Base-by-base conservation (phyloP, 2,113 vertebrate genomes). In the Nycticebus coucang region DNA sequence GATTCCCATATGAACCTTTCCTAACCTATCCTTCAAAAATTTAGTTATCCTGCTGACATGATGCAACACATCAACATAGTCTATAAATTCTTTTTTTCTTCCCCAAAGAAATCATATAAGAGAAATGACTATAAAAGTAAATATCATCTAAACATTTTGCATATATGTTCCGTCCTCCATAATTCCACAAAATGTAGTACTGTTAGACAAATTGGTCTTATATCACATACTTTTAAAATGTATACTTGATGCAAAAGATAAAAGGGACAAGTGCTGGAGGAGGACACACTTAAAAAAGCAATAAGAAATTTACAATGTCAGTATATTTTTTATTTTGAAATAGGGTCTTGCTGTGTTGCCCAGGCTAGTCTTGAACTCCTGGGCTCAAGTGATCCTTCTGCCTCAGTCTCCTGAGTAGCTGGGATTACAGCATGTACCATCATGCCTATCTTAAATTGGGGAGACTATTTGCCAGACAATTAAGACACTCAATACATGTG, bases 61-160 rank as follows among this genome's bases (percentile, higher is more conserved):
- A 92, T 81, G 35, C 33, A 89, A 88, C 8, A 88, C 17, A 74
- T 21, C 66, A 81, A 93, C 62, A 33, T 80, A 50, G 62, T 89
- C 53, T 87, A 85, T 90, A 85, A 95, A 69, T 79, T 93, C n/a
- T 71, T 90, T 78, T 72, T 50, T 80, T 26, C 28, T 64, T 9
- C 33, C 3, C 8, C 84, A 74, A 90, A 95, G 60, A 94, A 93
- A 82, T 8, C 17, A 94, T 64, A 91, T 21, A 12, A 86, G 53
- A 88, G 35, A 94, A 96, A 93, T 86, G 21, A 75, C 60, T 82
- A 81, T 57, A 69, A 81, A 94, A 89, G n/a, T 53, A 95, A 93
- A 78, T 64, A 66, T 79, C 87, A 90, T 33, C 59, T 59, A 86
- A 91, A 83, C 86, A 22, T 55, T 94, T 59, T 86, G 15, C 22